Conservation (phyloP, 2,797 vertebrate species). For the Silurus lanzhouensis region DNA sequence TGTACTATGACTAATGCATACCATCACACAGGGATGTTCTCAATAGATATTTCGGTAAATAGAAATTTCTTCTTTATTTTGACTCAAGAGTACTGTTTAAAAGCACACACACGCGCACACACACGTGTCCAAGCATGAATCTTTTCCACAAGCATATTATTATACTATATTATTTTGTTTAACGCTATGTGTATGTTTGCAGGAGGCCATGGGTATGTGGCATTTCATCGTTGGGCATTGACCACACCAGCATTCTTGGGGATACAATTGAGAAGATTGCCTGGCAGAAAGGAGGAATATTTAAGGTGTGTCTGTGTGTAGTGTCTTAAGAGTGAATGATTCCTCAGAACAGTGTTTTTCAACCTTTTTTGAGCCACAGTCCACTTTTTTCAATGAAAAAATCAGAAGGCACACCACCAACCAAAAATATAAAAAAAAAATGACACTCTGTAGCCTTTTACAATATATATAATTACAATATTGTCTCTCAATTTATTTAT, state of each 20-base stretch:
- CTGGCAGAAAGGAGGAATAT: constrained; percentile 98
- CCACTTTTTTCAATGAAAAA: no score
- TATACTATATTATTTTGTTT: no score
- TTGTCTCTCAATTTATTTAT: no score
- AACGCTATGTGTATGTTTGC: background rate
- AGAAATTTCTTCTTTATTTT: background rate
- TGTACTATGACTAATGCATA: no score
- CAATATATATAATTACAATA: no score
- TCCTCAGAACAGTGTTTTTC: no score
- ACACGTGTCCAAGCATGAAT: background rate
- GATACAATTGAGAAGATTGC: constrained; percentile 94
- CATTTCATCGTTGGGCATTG: constrained; percentile 88
- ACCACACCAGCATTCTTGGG: constrained; percentile 92
- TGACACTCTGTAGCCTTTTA: no score
- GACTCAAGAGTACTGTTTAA: background rate
- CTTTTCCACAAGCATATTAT: background rate
- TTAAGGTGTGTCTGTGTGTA: constrained; percentile 81
- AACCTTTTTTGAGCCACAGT: no score
- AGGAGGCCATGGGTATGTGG: constrained; percentile 92
- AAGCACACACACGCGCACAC: no score
- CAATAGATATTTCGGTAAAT: background rate
- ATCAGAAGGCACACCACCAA: no score
- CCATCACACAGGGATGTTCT: no score
- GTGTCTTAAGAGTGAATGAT: background rate
- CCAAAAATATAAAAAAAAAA: no score